Base-by-base conservation (phyloP, 2,888 invertebrate species). In the Orthosia incerta region DNA sequence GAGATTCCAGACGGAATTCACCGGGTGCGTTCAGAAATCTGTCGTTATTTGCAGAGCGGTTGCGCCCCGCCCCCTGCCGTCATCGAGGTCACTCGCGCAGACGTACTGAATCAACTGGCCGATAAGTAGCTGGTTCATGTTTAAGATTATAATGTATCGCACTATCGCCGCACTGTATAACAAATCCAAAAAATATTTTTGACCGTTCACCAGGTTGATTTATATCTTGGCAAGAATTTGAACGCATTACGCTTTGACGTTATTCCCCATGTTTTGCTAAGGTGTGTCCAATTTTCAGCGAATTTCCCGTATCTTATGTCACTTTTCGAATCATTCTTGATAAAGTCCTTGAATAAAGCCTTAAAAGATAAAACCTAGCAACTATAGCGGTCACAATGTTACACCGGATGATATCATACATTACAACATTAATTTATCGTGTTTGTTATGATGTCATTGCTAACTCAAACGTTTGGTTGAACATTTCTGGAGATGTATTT, bases 41-140 rank as follows among this genome's bases (percentile, higher is more conserved):
- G 86, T 88, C 86, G 86, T 88, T 91, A 89, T 91, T 89, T 89
- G 91, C 89, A 89, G 89, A 89, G 83, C 80, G 67, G 82, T 76
- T 76, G 76, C 79, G 89, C 89, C 90, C 90, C 92, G 89, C 92
- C 90, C 91, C 91, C 91, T 88, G 86, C 85, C 85, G 88, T 89
- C 90, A 92, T 90, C 90, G 91, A 92, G 92, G 93, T 91, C 92
- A 93, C 86, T 86, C 89, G 93, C 93, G 92, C 90, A 90, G 90
- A 90, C 89, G 88, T 90, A 89, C 87, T 86, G 81, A 79, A 83
- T 89, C 87, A 85, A 87, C 88, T 87, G 88, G 86, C 88, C 84
- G 87, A 90, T 86, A 60, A 45, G 60, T 60, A 88, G n/a, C 82
- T 87, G 86, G 85, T 86, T 86, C 67, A 80, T 82, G 80, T 88